Conservation (phyloP, 2,888 invertebrate species). For the Eumacrocentrus americanus region DNA sequence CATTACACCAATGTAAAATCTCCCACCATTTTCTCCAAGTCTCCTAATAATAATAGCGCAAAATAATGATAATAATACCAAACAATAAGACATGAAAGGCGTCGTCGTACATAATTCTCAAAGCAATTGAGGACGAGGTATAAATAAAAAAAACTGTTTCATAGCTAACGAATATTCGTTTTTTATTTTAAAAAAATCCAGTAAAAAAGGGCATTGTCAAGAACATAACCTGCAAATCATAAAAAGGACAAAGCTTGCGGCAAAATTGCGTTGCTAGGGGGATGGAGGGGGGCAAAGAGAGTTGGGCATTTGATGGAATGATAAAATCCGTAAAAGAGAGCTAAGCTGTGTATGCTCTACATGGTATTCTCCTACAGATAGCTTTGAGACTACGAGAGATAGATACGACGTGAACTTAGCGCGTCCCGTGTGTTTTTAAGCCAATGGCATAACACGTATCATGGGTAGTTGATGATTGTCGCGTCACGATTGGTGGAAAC, state of each 20-base stretch:
- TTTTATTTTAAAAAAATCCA: no score
- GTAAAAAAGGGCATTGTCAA: no score
- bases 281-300: not conserved
- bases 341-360: not conserved
- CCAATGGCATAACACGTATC: constrained; percentile 42
- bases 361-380: not conserved
- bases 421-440: constrained; percentile 31
- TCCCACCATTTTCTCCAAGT: not conserved
- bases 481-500: constrained; percentile 43
- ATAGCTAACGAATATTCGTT: not conserved
- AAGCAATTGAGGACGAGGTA: not conserved
- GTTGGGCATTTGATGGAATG: not conserved
- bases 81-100: not conserved
- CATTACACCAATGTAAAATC: not conserved
- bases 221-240: no score
- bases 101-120: not conserved
- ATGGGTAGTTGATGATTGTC: constrained; percentile 37
- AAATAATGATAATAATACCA: not conserved
- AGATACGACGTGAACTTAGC: constrained; percentile 39
- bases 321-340: not conserved
- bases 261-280: not conserved
- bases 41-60: not conserved
- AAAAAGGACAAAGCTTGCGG: not conserved
- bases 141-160: not conserved
- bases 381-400: not conserved